Base-by-base conservation (phyloP, 2,113 vertebrate genomes). In the Enhydra lutris region DNA sequence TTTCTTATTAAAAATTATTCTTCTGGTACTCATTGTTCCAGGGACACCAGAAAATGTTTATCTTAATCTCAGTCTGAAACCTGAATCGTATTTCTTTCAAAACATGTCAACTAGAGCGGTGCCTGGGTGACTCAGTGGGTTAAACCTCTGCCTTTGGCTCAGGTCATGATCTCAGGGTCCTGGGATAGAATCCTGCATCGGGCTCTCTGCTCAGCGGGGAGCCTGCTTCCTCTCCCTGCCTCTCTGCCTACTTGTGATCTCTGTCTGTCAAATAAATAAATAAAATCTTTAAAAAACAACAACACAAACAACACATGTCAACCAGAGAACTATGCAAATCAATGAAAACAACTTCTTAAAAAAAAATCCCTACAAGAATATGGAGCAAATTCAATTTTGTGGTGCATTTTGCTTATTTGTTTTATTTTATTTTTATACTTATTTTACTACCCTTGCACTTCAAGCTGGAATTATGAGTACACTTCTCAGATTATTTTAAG, bases 391-490 rank as follows among this genome's bases (percentile, higher is more conserved):
- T 80, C 61, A 91, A 31, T n/a, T 82, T 73, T 95, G 61, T 20
- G 78, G 86, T 57, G 15, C 20, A 1, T 94, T 93, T 94, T 88
- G 50, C 20, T 80, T 89, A 13, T 50, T 92, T 92, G 55, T 23
- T 73, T 94, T 63, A 86, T 94, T 89, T 96, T 88, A 88, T 86
- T 96, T 97, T 97, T 81, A 52, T 24, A 67, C 20, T 74, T 67
- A 55, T 78, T 81, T 89, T 85, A 67, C 82, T 36, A 29, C 34
- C 13, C 80, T 94, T 89, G 61, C 39, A 42, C 79, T 57, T 39
- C 42, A 52, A 42, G 26, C 63, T 69, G 47, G 52, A 90, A 63
- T 95, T 92, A 57, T 4, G n/a, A 92, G 34, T 65, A 91, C 50
- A 45, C 18, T 31, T 84, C 74, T 89, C 61, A 89, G 71, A 81